phyloP scores from a whole-genome alignment of 2,797 vertebrate species.

The Brotula barbata region DNA sequence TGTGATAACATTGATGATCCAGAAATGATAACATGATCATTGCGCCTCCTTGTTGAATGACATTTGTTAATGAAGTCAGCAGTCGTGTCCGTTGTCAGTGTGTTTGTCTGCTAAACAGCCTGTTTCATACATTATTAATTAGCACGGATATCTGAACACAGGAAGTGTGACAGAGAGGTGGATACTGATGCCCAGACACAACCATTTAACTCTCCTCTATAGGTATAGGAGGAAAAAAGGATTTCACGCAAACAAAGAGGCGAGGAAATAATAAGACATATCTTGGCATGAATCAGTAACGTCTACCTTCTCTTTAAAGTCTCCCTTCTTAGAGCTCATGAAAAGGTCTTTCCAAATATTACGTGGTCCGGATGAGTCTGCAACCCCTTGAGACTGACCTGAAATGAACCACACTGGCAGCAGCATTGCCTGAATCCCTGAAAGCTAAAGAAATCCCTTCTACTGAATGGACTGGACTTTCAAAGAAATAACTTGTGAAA shows the following conservation, averaged over 20 bases:
- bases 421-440: conserved; percentile 17
- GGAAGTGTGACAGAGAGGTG: conserved; percentile 37
- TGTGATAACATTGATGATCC: not conserved
- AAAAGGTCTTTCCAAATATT: conserved; percentile 31
- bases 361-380: conserved; percentile 32
- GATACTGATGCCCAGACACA: conserved; percentile 2
- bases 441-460: conserved; percentile 42
- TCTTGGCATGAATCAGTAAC: conserved; percentile 15
- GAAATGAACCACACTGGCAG: conserved; percentile 45
- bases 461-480: conserved; percentile 41
- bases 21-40: not conserved
- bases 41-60: too few relatives aligned
- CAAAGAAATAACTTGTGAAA: conserved; percentile 43
- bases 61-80: conserved; percentile 34
- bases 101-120: conserved; percentile 46
- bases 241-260: conserved; percentile 3
- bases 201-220: conserved; percentile 6
- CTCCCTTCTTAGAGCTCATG: conserved; percentile 32
- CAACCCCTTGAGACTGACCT: conserved; percentile 43
- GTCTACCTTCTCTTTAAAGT: conserved; percentile 22
- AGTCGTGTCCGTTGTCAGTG: conserved; percentile 25
- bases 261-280: conserved; percentile 24
- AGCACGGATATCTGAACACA: conserved; percentile 44
- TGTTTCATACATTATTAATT: conserved; percentile 58
- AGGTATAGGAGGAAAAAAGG: not conserved